A percentile compares a stretch with the other conserved stretches of the same genome.
Conservation (phyloP, 2,113 vertebrate genomes). For the Callipepla californica region DNA sequence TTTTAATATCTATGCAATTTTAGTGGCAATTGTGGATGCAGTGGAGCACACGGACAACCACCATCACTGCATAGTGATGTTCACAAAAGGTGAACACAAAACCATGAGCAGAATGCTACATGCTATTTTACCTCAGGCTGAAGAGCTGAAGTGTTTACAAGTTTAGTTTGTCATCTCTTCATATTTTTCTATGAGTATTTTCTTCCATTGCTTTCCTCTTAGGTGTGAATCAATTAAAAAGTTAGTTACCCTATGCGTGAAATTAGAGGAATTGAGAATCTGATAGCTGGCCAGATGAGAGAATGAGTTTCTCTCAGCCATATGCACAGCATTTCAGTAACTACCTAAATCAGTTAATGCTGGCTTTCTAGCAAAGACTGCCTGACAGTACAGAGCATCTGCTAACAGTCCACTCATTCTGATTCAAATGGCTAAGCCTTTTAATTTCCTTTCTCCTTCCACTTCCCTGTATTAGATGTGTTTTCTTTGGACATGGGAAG, state of each 20-base stretch:
- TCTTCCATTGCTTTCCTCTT: neutral
- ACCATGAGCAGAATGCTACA: neutral
- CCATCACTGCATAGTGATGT: neutral
- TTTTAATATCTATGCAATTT: neutral
- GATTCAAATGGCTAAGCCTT: neutral
- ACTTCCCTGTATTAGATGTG: neutral
- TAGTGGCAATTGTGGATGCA: neutral
- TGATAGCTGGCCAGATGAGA: neutral
- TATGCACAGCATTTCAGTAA: neutral
- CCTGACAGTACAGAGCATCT: neutral
- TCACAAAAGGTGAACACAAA: neutral
- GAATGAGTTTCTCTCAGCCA: neutral
- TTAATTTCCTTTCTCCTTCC: neutral
- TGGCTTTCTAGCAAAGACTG: neutral
- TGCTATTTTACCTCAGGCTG: neutral
- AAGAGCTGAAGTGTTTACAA: neutral
- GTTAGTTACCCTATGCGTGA: neutral
- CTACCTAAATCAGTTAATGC: neutral
- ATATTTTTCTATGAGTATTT: neutral
- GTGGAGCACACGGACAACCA: neutral
- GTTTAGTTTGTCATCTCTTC: neutral
- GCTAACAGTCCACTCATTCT: neutral
- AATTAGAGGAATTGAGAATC: neutral
- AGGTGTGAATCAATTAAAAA: neutral
- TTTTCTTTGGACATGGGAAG: slow-evolving; percentile 21